phyloP scores from a whole-genome alignment of 92 coral and sea anemone genomes.

The Paramuricea clavata region DNA sequence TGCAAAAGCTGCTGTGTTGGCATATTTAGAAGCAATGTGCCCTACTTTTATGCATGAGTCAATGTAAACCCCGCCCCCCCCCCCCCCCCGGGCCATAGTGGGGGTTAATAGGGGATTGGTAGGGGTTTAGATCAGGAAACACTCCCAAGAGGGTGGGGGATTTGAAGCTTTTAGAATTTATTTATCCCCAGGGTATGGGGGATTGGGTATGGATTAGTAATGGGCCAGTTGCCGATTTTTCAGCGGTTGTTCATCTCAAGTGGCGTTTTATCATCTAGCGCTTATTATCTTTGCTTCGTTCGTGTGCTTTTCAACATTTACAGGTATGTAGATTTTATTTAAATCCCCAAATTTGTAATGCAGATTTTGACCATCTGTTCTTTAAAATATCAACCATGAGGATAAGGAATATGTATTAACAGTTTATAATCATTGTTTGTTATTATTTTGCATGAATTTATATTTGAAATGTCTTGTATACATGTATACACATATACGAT shows the following conservation, averaged over 20 bases:
- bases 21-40: too few relatives aligned
- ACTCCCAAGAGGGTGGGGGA: constrained; percentile 23
- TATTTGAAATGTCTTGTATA: background rate
- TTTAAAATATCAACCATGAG: background rate
- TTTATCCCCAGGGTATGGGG: constrained; percentile 18
- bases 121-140: constrained; percentile 11
- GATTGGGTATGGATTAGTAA: background rate
- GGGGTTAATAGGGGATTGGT: constrained; percentile 16
- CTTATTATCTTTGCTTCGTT: background rate
- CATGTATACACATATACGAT: background rate
- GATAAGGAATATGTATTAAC: background rate
- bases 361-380: background rate
- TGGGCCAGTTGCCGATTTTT: background rate
- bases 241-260: constrained; percentile 11
- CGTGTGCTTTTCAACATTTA: background rate
- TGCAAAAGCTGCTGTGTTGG: too few relatives aligned
- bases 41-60: background rate
- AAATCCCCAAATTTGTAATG: background rate
- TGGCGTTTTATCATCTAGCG: constrained; percentile 10
- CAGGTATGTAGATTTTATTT: background rate
- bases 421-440: too few relatives aligned
- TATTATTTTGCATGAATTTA: background rate
- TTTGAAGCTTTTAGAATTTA: constrained; percentile 23
- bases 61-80: constrained; percentile 21
- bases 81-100: constrained; percentile 15